These are phyloP conservation scores for Toxostoma redivivum DNA, from an alignment of 2,113 vertebrate genomes.

Conservation along the genomic window DNA sequence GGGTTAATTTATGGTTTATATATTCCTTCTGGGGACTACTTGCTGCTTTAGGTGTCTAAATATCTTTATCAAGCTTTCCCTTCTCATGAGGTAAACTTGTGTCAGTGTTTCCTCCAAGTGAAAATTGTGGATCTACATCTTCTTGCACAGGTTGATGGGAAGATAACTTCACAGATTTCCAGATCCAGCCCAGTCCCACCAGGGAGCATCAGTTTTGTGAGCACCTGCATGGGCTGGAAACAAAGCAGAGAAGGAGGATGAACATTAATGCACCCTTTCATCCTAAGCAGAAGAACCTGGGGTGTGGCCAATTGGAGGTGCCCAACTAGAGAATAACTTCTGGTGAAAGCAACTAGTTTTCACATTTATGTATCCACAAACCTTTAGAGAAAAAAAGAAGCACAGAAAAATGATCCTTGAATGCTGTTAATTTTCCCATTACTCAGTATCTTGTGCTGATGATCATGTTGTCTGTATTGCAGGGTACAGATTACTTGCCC, in stretches of 20 bases:
- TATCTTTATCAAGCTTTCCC: not conserved
- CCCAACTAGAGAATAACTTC: not conserved
- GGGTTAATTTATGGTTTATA: not conserved
- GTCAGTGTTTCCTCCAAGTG: not conserved
- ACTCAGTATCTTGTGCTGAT: not conserved
- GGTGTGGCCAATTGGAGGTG: not conserved
- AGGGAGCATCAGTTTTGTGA: not conserved
- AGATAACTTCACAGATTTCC: not conserved
- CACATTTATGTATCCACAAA: not conserved
- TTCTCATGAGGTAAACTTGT: not conserved
- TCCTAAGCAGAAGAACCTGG: not conserved
- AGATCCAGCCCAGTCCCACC: not conserved
- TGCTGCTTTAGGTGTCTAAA: not conserved
- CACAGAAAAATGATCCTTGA: not conserved
- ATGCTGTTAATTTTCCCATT: not conserved
- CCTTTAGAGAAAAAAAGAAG: not conserved
- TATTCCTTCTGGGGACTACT: not conserved
- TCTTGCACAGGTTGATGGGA: not conserved
- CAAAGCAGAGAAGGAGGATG: not conserved
- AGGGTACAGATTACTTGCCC: not conserved
- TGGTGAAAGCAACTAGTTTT: not conserved
- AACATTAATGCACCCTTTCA: not conserved
- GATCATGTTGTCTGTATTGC: not conserved
- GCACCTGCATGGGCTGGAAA: not conserved
- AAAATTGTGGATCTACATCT: not conserved